Conservation (phyloP, 30 jellyfish, hydroid and myxozoan genomes). For the Chrysaora quinquecirrha region DNA sequence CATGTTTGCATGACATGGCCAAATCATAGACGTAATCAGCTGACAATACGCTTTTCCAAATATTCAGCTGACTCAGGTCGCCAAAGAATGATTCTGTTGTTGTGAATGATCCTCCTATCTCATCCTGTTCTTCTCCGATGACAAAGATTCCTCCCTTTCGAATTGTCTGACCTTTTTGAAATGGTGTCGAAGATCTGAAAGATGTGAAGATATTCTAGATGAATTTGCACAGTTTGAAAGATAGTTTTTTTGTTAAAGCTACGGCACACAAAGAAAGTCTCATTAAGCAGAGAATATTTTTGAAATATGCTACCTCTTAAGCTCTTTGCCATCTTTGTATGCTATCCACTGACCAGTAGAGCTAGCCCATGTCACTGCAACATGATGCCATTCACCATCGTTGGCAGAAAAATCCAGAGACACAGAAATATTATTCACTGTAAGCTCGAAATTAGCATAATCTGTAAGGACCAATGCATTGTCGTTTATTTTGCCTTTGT, state of each 20-base stretch:
- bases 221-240: too few relatives aligned
- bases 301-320: conserved; percentile 35
- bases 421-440: conserved; percentile 77
- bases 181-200: conserved; percentile 49
- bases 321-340: conserved; percentile 76
- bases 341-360: conserved; percentile 76
- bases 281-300: too few relatives aligned
- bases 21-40: conserved; percentile 80
- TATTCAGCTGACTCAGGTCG: conserved; percentile 89
- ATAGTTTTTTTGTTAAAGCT: too few relatives aligned
- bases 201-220: neutral
- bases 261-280: too few relatives aligned
- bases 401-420: conserved; percentile 79
- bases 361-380: conserved; percentile 90
- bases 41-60: conserved; percentile 83
- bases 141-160: conserved; percentile 88
- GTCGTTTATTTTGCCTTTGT: conserved; percentile 81
- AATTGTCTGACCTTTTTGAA: conserved; percentile 73
- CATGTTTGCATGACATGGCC: conserved; percentile 69
- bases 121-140: conserved; percentile 98
- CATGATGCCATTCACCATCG: conserved; percentile 98
- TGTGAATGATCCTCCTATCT: conserved; percentile 83
- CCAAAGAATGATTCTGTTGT: conserved; percentile 96
- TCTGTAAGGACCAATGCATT: conserved; percentile 90
- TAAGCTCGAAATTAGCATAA: conserved; percentile 70